Conservation (phyloP, 2,888 invertebrate species). For the Meghimatium bilineatum region DNA sequence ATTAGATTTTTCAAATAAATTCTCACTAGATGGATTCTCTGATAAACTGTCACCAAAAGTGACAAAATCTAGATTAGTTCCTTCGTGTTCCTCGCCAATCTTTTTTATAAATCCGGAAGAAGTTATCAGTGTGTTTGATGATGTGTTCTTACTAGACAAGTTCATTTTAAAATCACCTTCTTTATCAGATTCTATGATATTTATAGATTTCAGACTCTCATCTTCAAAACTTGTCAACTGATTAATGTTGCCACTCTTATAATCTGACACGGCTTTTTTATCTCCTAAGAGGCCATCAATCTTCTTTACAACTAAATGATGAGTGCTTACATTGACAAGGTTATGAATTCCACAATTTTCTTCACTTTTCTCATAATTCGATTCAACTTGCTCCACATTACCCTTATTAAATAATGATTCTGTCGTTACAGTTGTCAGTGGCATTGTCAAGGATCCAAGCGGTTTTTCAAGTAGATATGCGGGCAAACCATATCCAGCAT, state of each 20-base stretch:
- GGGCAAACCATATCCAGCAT: background rate
- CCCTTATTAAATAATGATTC: conserved; percentile 45
- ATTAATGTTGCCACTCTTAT: conserved; percentile 38
- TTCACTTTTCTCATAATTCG: conserved; percentile 6
- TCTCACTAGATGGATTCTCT: background rate
- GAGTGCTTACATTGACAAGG: conserved; percentile 16
- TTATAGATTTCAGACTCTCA: background rate
- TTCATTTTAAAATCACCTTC: conserved; percentile 2
- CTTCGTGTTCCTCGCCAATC: conserved; percentile 33
- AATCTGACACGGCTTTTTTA: conserved; percentile 41
- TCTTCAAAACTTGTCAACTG: conserved; percentile 26
- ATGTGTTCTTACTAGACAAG: background rate
- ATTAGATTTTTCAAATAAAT: conserved; percentile 1
- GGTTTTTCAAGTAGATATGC: background rate
- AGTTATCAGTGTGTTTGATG: background rate
- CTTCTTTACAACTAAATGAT: conserved; percentile 17
- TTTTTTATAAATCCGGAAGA: background rate
- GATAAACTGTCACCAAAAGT: background rate
- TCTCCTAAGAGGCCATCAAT: conserved; percentile 25
- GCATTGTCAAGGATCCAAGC: background rate
- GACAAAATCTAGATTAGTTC: conserved; percentile 47
- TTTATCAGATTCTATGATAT: conserved; percentile 41
- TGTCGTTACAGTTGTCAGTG: conserved; percentile 14
- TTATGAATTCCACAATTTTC: conserved; percentile 37
- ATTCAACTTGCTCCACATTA: background rate